Evolutionary conservation across 2,113 vertebrate species (phyloP), one percentile per base, ranked within the genome.

Genomic region (Laticauda laticaudata): DNA sequence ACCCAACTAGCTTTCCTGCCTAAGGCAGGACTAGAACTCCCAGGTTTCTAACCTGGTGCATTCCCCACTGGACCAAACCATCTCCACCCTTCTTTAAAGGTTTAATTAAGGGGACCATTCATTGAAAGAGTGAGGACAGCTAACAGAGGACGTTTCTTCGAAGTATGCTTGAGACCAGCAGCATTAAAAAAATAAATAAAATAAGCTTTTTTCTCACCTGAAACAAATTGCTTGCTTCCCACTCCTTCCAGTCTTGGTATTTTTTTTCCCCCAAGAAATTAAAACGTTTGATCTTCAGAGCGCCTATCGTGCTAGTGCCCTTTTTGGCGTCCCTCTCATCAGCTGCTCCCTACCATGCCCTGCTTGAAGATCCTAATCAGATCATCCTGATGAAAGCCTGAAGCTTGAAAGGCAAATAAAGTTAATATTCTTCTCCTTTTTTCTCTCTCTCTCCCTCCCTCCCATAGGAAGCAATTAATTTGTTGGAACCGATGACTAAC

Each of bases 401-500:
- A 11, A 21, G 11, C 94, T 54, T n/a, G 55, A 94, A 92, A 95
- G 34, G 91, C 9, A 59, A 92, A 7, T 15, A 81, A 0, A 39
- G 81, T 94, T 96, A 90, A 92, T 90, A 48, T 93, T 93, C 29
- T 26, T 51, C 57, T 54, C 61, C 6, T 61, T 45, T 56, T 81
- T 87, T 43, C 87, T 12, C 91, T 93, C 43, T 7, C 14, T 6
- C 48, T 39, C 48, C 45, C 45, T 7, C 45, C 21, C 34, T 4
- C 59, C 26, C 3, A 96, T 96, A 99, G 99, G 99, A 99, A 97
- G 99, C 99, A 75, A 99, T 99, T 97, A 99, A 99, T 97, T 98
- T 99, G 95, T 96, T 99, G 93, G 99, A 99, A 95, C 99, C 99
- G 39, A 99, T 99, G 99, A 99, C 99, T 95, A 99, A 99, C 2